Evolutionary conservation across 2,797 vertebrate species (phyloP), one percentile per base, ranked within the genome.

Genomic region (Sternotherus odoratus): DNA sequence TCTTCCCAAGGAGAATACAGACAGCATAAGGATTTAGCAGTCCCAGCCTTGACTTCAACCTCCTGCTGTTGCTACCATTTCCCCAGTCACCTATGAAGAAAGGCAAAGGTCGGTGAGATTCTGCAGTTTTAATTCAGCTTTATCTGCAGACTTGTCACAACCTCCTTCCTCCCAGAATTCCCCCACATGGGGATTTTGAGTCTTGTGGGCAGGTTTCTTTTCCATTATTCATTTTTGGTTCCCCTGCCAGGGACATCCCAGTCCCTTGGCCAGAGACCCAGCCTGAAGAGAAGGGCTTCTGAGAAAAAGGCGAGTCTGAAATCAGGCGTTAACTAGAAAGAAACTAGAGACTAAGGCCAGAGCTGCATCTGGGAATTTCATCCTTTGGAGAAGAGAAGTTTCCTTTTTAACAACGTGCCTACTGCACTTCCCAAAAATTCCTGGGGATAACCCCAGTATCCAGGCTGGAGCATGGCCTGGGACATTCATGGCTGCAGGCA

Each of bases 1-100:
- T 77, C 26, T 54, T 57, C 33, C 63, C 2, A 50, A 39, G 30
- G 1, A 3, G 4, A 30, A 66, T 16, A 30, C 26, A 5, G 12
- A 24, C 1, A 0, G 1, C 0, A 1, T 0, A 11, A 48, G 46
- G 77, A 2, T 72, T 43, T 16, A 39, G 53, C 77, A 63, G 85
- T 12, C 74, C 51, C 53, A 0, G 0, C 54, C 82, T 77, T 5
- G 12, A 6, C 57, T 77, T 36, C 16, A 72, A 77, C 53, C 50
- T 69, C 48, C 77, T 9, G 24, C 43, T 69, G n/a, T 46, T 46
- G 7, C 39, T 63, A 86, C 60, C 78, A 0, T 28, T 80, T 11
- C 66, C 3, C 13, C 88, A 1, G 10, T 4, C 49, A 28, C 17
- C n/a, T 12, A 19, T 30, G 49, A 24, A 13, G 66, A 79, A 24